Evolutionary conservation across 2,888 invertebrate genomes (phyloP), one percentile per base, ranked within the genome.

Genomic region (Patella depressa): DNA sequence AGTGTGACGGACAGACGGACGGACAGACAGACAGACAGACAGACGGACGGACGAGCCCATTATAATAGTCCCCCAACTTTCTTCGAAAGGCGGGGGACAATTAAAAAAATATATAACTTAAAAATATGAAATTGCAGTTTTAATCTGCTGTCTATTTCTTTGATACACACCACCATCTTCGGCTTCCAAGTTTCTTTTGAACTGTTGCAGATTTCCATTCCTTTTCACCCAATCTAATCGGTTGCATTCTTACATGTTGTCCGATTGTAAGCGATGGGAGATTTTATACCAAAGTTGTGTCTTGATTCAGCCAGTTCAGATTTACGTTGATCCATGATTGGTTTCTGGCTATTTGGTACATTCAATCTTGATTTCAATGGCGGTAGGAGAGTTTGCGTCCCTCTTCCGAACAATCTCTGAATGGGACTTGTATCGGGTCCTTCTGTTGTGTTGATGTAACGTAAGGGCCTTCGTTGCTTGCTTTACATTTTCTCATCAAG

Each of bases 401-500:
- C 14, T 24, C 34, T 69, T 69, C 24, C 69, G 69, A 34, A 34
- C 34, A 34, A 4, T 34, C 34, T 34, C 34, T 34, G 34, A 34
- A 3, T 34, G 15, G 57, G 57, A 17, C 57, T 57, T 17, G 57
- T 57, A 17, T 14, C 14, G 2, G 70, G 17, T 14, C 69, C 77
- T 59, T 74, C 73, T 11, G 65, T 71, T 24, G 76, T 74, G 24
- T 74, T 76, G 74, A 24, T 15, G 45, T 71, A 5, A 71, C 17
- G 72, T 69, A 75, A 4, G 74, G 78, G 65, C 72, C 59, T 65
- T 72, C 69, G 2, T 65, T 57, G n/a, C 70, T 34, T 19, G 17
- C 3, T 7, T 53, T 57, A 19, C 73, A 73, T 15, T 72, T 69
- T 73, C 54, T 71, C 76, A 79, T 79, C 73, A 76, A 24, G 29